phyloP scores from a whole-genome alignment of 2,113 vertebrate species.

The Pimephales promelas region DNA sequence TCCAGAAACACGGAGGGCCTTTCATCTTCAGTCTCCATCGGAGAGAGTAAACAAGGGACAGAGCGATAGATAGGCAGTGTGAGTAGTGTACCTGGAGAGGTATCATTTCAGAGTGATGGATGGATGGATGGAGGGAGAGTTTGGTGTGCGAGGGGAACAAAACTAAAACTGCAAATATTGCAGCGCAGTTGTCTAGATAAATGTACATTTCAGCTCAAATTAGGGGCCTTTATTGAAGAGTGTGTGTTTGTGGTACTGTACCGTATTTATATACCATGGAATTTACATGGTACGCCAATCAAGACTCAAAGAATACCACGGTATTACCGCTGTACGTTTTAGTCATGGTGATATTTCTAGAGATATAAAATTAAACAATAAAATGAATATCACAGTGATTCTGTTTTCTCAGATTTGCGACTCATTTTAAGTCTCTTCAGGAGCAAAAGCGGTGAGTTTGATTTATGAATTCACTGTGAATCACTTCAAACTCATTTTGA shows the following conservation, averaged over 20 bases:
- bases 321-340: too few species aligned
- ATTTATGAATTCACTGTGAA: not conserved
- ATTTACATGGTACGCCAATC: too few species aligned
- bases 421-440: not conserved
- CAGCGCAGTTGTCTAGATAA: not conserved
- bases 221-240: not conserved
- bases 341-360: not conserved
- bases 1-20: conserved; percentile 61
- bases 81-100: conserved; percentile 48
- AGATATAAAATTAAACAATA: not conserved
- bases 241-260: too few species aligned
- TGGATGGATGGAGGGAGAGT: not conserved
- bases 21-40: conserved; percentile 66
- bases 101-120: not conserved
- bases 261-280: too few species aligned
- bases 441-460: not conserved
- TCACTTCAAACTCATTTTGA: not conserved
- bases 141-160: not conserved
- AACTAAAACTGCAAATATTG: not conserved
- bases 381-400: not conserved
- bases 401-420: not conserved
- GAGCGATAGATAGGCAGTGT: conserved; percentile 68
- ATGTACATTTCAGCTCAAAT: not conserved
- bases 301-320: too few species aligned
- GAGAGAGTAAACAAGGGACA: conserved; percentile 43